Evolutionary conservation across 2,113 vertebrate genomes (phyloP).

Genomic region (Sceloporus tristichus): DNA sequence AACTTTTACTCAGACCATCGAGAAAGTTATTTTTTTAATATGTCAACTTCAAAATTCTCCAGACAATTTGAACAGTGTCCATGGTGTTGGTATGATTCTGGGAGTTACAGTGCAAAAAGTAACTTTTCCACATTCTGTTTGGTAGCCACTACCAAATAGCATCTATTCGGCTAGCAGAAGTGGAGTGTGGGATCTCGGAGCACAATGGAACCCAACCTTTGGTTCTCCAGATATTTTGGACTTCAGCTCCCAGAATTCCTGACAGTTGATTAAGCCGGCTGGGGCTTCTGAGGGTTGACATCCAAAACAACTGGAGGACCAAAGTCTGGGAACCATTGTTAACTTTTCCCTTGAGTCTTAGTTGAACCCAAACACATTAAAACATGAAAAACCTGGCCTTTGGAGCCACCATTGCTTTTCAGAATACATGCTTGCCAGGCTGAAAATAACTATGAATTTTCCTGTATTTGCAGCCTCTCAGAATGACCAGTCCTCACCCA

Average conservation of each 20-base stretch:
- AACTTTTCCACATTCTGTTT: background rate
- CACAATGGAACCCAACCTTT: too few species aligned
- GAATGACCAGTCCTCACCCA: constrained; percentile 78
- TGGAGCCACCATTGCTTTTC: background rate
- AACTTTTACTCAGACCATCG: background rate
- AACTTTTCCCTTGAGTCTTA: rapidly evolving
- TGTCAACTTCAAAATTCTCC: too few species aligned
- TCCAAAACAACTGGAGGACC: too few species aligned
- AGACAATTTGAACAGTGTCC: too few species aligned
- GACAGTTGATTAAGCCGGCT: too few species aligned
- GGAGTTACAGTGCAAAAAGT: background rate
- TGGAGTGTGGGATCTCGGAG: background rate
- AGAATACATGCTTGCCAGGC: too few species aligned
- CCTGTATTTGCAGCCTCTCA: constrained; percentile 66
- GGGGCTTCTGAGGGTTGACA: too few species aligned
- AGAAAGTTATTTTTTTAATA: too few species aligned
- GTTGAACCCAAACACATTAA: background rate
- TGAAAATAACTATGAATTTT: background rate
- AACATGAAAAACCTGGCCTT: background rate
- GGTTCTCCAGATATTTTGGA: too few species aligned
- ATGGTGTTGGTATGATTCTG: background rate
- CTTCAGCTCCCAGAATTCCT: too few species aligned
- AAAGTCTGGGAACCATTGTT: background rate
- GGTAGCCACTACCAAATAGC: background rate
- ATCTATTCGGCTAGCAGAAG: too few species aligned